Evolutionary conservation across 2,888 invertebrate species (phyloP), one percentile per base, ranked within the genome.

Genomic region (Lycophotia porphyrea): DNA sequence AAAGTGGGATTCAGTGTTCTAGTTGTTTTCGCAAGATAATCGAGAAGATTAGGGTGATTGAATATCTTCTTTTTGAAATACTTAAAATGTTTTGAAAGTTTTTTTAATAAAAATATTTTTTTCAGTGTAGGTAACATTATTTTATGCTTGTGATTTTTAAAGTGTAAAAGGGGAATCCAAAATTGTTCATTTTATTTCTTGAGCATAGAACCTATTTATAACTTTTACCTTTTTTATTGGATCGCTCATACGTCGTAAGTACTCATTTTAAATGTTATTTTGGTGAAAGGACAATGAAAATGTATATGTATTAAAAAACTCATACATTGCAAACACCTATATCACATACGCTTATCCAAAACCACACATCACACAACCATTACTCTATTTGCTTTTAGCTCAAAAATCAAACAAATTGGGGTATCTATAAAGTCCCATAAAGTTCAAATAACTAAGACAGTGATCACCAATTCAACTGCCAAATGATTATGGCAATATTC

Each of bases 401-500:
- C 39, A 27, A 8, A 34, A 47, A 55, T 31, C n/a, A 15, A 21
- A 72, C 13, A 61, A 67, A 7, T 5, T 55, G 52, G 1, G 31
- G 24, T 63, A 9, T 42, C n/a, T 24, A 55, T 31, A 71, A 49
- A 76, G 13, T 11, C 61, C 7, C 15, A 80, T 69, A 75, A 52
- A 75, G 11, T 69, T 75, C 39, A 42, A 61, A 79, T 75, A 75
- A 52, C 69, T 66, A 39, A 65, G 74, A 66, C 65, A 79, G 52
- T 79, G 60, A 79, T 79, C 75, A 80, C 69, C 60, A 47, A 75
- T 79, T 61, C 36, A 68, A 75, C 80, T 75, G 80, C 69, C 75
- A 80, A 79, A 79, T 70, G 79, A 79, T 60, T 65, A 69, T 79
- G 60, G 80, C 66, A 80, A 75, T 80, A 70, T 70, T 80, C 80